Base-by-base conservation (phyloP, 2,888 invertebrate species). In the Protodeltote pygarga region DNA sequence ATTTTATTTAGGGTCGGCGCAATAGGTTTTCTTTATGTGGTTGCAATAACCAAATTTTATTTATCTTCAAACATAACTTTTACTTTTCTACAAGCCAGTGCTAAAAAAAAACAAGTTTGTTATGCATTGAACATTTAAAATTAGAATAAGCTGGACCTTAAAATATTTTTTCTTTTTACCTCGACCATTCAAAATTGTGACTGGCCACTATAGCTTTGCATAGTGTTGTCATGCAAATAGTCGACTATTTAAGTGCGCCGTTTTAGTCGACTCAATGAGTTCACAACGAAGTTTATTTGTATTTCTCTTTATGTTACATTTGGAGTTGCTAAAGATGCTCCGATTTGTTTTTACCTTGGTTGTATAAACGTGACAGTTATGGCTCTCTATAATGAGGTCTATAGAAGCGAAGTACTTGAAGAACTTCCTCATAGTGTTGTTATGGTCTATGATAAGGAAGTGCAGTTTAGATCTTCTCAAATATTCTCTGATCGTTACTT, bases 161-260 rank as follows among this genome's bases (percentile, higher is more conserved):
- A 65, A 44, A 48, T 34, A 50, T 38, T 63, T 54, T 58, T 45
- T 35, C 27, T 35, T 52, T 44, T 54, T 50, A 53, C 41, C 13
- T 23, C 40, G 40, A 37, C 13, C 51, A 45, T 58, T 51, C 51
- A 21, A 46, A 42, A 44, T 57, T 51, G 57, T 55, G 24, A 55
- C 51, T 59, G 38, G 42, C 45, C 49, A 55, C 52, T 53, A 51
- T 40, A 44, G 44, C 17, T 28, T 28, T 59, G 69, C 57, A 59
- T 63, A 60, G 62, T 54, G 54, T 74, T 66, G 72, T 74, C 53
- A 73, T 64, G 68, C 59, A 61, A 72, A 75, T 69, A 50, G 31
- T 23, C 5, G 27, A 34, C 59, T 59, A 63, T 65, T n/a, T 59
- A 52, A 39, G 46, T 44, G 35, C 31, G 46, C 70, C 71, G 64